Base-by-base conservation (phyloP, 2,797 vertebrate species). In the Craterocephalus amniculus region DNA sequence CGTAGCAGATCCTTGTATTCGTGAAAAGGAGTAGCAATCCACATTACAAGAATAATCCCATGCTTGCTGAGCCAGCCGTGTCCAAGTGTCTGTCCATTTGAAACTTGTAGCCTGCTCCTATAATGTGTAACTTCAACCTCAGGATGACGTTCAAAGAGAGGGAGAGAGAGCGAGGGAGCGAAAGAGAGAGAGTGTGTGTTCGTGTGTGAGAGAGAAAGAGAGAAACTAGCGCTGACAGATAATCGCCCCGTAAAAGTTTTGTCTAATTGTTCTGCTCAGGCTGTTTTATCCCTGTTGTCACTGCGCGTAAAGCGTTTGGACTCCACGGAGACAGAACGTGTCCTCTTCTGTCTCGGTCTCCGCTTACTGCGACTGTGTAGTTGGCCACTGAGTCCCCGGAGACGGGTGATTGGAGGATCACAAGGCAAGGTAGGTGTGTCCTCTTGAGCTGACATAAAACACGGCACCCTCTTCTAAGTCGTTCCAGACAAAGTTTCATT, bases 41-140 rank as follows among this genome's bases (percentile, higher is more conserved):
- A 92, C 93, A 94, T 94, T 90, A 94, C 92, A 92, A 68, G 83
- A 86, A 85, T 92, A 94, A 91, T 94, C 82, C 94, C 93, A 94
- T 94, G 87, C 83, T 91, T 77, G 81, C 82, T 81, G 81, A 83
- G 86, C 83, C 91, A 80, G 83, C 59, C 79, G 83, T 83, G 85
- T 91, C 86, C 90, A 85, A 87, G 81, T 67, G 56, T 87, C 81
- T 88, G 91, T 84, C 81, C 90, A 91, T 91, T 76, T 84, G 83
- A 86, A 88, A 91, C 86, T 85, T 83, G 71, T 66, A 65, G 34
- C 48, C 71, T 40, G 61, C 78, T 89, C 86, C 76, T 79, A 29
- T 31, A 31, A 55, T 32, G 78, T 84, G 86, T 83, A 90, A 90
- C 82, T 86, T 88, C 85, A 83, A 76, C 70, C 78, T 60, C 68